These are phyloP conservation scores for Motacilla alba DNA, from an alignment of 2,113 vertebrate species.

Conservation along the genomic window DNA sequence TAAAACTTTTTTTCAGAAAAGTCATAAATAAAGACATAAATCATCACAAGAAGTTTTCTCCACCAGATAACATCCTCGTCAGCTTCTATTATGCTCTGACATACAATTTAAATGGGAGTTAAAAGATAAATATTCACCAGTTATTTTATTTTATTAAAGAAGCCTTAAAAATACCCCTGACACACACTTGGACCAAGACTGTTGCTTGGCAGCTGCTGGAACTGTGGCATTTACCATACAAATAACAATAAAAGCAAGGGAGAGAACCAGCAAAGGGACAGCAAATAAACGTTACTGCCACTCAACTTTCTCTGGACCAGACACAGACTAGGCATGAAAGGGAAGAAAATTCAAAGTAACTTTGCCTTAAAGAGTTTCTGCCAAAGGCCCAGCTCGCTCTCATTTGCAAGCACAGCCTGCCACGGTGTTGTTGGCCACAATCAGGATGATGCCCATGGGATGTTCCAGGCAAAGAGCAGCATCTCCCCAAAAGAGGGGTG, in stretches of 20 bases:
- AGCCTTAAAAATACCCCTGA: not conserved
- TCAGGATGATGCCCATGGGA: fast-evolving
- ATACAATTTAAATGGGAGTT: not conserved
- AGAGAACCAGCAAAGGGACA: not conserved
- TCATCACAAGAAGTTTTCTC: not conserved
- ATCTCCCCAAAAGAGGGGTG: not conserved
- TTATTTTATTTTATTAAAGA: not conserved
- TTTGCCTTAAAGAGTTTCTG: not conserved
- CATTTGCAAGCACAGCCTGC: not conserved
- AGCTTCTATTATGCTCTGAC: not conserved
- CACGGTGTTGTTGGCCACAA: fast-evolving
- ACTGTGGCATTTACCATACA: not conserved
- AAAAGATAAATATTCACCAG: not conserved
- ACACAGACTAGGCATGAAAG: not conserved
- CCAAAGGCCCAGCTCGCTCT: not conserved
- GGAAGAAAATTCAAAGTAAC: not conserved
- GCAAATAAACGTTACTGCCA: not conserved
- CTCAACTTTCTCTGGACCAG: not conserved
- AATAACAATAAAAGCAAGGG: not conserved
- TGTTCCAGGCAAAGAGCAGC: not conserved
- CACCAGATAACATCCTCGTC: not conserved
- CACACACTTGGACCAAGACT: not conserved
- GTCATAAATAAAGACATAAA: not conserved
- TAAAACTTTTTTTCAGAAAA: not conserved
- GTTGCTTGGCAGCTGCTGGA: not conserved